A percentile compares a stretch with the other conserved stretches of the same genome.
These are phyloP conservation scores for Cephus nigrinus DNA, from an alignment of 2,888 invertebrate species.

Conservation along the genomic window DNA sequence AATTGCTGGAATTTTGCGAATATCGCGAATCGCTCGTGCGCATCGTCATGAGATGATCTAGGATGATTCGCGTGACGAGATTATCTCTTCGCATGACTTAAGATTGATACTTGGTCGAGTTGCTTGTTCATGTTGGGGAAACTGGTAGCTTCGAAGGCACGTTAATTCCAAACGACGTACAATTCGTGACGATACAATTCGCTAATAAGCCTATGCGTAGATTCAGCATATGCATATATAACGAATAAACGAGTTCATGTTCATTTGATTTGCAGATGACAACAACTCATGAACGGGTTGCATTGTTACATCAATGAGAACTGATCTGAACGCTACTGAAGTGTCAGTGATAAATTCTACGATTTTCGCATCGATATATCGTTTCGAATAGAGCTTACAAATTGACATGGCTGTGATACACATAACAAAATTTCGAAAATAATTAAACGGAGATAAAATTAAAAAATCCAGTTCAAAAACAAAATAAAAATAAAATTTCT, in stretches of 20 bases:
- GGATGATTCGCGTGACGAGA: conserved; percentile 23
- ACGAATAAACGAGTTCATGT: too few species aligned
- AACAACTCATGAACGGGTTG: background rate
- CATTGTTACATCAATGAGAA: background rate
- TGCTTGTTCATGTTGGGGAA: conserved; percentile 13
- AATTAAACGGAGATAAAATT: too few species aligned
- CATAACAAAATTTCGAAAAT: too few species aligned
- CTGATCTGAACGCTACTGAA: background rate
- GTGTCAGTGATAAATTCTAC: background rate
- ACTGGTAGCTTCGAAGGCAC: background rate
- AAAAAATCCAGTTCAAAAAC: too few species aligned
- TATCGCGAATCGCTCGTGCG: background rate
- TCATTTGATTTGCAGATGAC: too few species aligned
- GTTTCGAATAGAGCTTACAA: too few species aligned
- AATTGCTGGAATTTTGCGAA: background rate
- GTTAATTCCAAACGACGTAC: background rate
- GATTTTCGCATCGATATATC: background rate
- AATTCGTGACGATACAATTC: background rate
- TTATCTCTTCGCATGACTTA: conserved; percentile 35
- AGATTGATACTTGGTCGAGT: conserved; percentile 30
- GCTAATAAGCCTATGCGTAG: background rate
- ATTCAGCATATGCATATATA: conserved; percentile 11
- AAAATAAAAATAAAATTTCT: background rate
- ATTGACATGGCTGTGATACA: too few species aligned
- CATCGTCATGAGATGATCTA: conserved; percentile 28